Percentiles rank a stretch among this genome's conserved stretches.
Evolutionary conservation across 2,888 invertebrate species (phyloP).

Genomic region (Hyles lineata): DNA sequence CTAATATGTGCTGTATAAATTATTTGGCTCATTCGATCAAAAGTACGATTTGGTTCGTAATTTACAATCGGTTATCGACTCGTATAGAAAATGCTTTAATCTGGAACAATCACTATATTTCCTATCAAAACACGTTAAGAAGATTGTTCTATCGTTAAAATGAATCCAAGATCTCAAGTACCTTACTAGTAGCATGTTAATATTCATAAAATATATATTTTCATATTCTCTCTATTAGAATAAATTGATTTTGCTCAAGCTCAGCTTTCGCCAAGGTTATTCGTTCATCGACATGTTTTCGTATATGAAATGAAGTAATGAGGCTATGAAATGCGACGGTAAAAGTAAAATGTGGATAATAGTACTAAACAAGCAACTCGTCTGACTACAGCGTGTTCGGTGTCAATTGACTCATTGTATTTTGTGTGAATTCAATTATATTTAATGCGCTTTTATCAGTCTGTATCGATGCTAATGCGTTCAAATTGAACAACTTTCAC

Average conservation of each 20-base stretch:
- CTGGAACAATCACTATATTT: too few relatives aligned
- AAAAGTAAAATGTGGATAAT: conserved; percentile 19
- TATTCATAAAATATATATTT: neutral
- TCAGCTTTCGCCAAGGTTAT: conserved; percentile 13
- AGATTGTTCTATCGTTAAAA: too few relatives aligned
- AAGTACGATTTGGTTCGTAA: too few relatives aligned
- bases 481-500: neutral
- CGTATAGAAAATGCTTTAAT: too few relatives aligned
- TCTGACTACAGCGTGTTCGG: neutral
- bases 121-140: too few relatives aligned
- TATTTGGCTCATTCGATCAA: too few relatives aligned
- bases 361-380: neutral
- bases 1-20: too few relatives aligned
- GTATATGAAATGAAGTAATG: conserved; percentile 17
- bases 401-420: neutral
- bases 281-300: conserved; percentile 13
- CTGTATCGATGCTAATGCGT: neutral
- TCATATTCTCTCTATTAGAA: neutral
- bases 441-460: neutral
- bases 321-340: conserved; percentile 16
- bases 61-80: too few relatives aligned
- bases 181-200: neutral
- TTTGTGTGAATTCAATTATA: conserved; percentile 6
- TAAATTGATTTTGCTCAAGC: neutral
- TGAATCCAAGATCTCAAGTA: neutral